Conservation (phyloP, 2,888 invertebrate genomes). For the Archips crataeganus region DNA sequence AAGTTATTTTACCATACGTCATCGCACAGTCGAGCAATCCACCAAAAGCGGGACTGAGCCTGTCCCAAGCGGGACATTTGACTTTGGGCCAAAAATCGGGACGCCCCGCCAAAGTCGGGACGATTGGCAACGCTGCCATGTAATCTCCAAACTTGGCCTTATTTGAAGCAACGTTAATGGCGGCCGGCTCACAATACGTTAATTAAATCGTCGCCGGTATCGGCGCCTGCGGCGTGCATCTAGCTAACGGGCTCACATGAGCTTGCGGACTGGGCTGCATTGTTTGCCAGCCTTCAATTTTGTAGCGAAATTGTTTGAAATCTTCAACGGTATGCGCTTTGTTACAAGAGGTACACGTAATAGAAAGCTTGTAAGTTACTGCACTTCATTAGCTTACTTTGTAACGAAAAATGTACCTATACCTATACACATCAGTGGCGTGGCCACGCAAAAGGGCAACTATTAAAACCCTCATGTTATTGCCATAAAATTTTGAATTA, state of each 20-base stretch:
- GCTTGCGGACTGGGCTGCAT: conserved; percentile 32
- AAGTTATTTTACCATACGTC: too few relatives aligned
- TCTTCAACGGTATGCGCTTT: conserved; percentile 33
- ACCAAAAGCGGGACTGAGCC: too few relatives aligned
- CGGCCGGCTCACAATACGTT: conserved; percentile 78
- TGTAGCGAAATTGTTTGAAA: conserved; percentile 34
- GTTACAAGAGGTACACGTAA: conserved; percentile 3
- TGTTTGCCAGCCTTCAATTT: conserved; percentile 39
- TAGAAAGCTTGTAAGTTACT: conserved; percentile 6
- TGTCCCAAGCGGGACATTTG: too few relatives aligned
- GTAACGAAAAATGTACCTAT: neutral
- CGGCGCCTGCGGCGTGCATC: conserved; percentile 74
- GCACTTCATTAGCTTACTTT: neutral
- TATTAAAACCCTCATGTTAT: too few relatives aligned
- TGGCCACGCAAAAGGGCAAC: too few relatives aligned
- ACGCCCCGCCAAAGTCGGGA: too few relatives aligned
- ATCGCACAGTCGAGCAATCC: too few relatives aligned
- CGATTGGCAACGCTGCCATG: too few relatives aligned
- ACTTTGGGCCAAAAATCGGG: too few relatives aligned
- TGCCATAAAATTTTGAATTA: too few relatives aligned
- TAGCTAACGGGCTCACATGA: conserved; percentile 68
- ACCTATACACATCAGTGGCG: too few relatives aligned
- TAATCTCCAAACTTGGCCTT: conserved; percentile 44
- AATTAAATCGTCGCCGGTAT: conserved; percentile 81
- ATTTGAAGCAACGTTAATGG: conserved; percentile 69